Evolutionary conservation across 2,888 invertebrate genomes (phyloP), one percentile per base, ranked within the genome.

Genomic region (Arrhopalites spinosus): DNA sequence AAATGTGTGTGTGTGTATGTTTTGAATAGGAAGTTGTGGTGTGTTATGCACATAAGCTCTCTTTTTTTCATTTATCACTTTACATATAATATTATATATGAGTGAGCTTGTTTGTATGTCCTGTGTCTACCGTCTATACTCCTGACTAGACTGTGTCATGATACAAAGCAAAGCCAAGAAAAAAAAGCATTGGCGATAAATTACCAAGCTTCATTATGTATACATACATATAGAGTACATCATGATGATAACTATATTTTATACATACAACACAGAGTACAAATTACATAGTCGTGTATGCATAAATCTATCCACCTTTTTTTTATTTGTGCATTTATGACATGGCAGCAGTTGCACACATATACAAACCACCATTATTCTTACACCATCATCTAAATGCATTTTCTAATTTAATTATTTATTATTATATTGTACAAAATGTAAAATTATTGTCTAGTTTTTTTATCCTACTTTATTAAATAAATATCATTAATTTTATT

Each of bases 51-150:
- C 43, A 36, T 36, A 36, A 36, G 36, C 36, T 11, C n/a, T n/a
- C n/a, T n/a, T n/a, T n/a, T n/a, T 68, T 68, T 47, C 45, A 68
- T 36, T 64, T 64, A 27, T 64, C 29, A 64, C 23, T 13, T 30
- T 29, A 64, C 15, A 29, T 8, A 8, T 20, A 5, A 5, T 8
- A 8, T 3, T 53, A 15, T 20, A 17, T 53, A 17, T 53, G 53
- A 53, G 23, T 53, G 53, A 53, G 20, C 25, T 59, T 25, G 8
- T 20, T 59, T 20, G 59, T 20, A 13, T 29, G n/a, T 25, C 20
- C 27, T 11, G 53, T 45, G 69, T 69, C 69, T 69, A 69, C 69
- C 69, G 69, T 69, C 69, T 69, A 69, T 53, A 69, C 69, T 23
- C n/a, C 23, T 69, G 69, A 53, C 69, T 69, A 69, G 69, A 69